Conservation (phyloP, 2,113 vertebrate genomes). For the Caretta caretta region DNA sequence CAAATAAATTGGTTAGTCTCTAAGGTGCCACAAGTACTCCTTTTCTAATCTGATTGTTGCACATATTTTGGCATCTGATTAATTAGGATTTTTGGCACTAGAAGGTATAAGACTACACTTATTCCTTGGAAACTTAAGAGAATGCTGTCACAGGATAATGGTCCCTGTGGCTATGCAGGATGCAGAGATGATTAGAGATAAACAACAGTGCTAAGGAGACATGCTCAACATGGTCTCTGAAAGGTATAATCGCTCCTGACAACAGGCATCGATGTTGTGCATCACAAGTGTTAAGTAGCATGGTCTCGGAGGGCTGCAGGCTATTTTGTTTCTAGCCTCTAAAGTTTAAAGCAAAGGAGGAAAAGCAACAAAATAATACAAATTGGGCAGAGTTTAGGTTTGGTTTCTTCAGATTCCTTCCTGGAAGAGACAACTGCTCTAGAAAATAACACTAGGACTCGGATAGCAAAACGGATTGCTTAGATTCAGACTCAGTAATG, state of each 20-base stretch:
- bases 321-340: too few species aligned
- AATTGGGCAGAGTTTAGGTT: background rate
- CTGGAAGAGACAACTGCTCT: accelerated
- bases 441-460: background rate
- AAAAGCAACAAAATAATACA: too few species aligned
- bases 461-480: background rate
- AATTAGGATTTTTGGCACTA: background rate
- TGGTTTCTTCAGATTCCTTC: background rate
- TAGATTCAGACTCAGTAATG: background rate
- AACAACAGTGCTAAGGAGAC: background rate
- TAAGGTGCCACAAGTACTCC: too few species aligned
- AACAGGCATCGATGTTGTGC: background rate
- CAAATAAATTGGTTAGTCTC: too few species aligned
- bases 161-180: background rate
- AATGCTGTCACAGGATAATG: accelerated
- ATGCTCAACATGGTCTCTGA: accelerated
- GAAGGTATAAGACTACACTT: background rate
- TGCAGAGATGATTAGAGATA: accelerated
- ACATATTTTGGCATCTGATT: background rate
- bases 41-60: background rate
- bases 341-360: background rate
- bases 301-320: background rate
- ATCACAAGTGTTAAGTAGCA: background rate
- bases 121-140: background rate
- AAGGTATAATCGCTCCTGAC: accelerated